Base-by-base conservation (phyloP, 2,113 vertebrate species). In the Triplophysa dalaica region DNA sequence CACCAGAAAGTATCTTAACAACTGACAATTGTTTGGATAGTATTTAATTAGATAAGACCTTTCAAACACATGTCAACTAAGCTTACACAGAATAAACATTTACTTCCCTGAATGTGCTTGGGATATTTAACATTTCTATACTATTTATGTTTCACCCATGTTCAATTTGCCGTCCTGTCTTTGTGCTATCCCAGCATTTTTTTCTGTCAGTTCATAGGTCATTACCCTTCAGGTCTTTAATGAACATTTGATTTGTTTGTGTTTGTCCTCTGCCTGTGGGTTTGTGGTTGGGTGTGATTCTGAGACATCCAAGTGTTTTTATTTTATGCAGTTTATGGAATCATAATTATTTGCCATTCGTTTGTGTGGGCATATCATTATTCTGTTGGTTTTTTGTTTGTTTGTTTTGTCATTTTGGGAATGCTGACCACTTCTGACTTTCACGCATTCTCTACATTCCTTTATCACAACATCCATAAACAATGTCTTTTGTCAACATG, bases 241-340 rank as follows among this genome's bases (percentile, higher is more conserved):
- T 75, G 72, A 63, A 75, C 50, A n/a, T 70, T 63, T 50, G 21
- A 62, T 41, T 75, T 67, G 70, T 64, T 62, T 72, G 45, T 70
- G 38, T 68, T 62, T 61, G 33, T 38, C n/a, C 66, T 17, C 65
- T 64, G 63, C 81, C 62, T 69, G 45, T 54, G 68, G 70, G 54
- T 56, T 66, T 63, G 60, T 54, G 76, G 72, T 48, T 38, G 70
- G 62, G 17, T 22, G 24, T 50, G 58, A 21, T 38, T 58, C 67
- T 61, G 80, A 56, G 52, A 24, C 38, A 24, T 11, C 29, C 8
- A 22, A 22, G 58, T 65, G 22, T 65, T 41, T 60, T 43, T 17
- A 5, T 52, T 13, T 7, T 58, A 19, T 60, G 13, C 54, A 60
- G 24, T 72, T 72, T 61, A 21, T 22, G 10, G 10, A 14, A 14